Percentiles rank a stretch among this genome's conserved stretches.
Conservation (phyloP, 2,113 vertebrate species). For the Setophaga coronata region DNA sequence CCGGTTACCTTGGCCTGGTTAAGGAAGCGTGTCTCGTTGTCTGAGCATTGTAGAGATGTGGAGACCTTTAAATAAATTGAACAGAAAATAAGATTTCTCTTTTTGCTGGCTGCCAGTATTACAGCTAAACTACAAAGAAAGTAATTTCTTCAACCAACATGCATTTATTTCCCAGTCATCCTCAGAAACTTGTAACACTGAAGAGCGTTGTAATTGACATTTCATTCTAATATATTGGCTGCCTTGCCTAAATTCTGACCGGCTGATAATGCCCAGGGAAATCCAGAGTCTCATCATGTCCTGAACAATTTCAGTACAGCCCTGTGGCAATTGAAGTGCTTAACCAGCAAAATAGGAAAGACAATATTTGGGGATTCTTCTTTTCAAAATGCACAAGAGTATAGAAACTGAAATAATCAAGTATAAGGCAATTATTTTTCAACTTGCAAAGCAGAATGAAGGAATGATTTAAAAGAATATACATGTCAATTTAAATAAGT, state of each 20-base stretch:
- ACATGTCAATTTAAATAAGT: background rate
- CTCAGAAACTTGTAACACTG: slow-evolving; percentile 25
- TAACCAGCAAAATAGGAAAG: slow-evolving; percentile 3
- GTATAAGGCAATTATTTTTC: background rate
- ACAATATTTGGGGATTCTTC: background rate
- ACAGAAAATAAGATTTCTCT: slow-evolving; percentile 64
- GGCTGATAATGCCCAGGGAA: slow-evolving; percentile 17
- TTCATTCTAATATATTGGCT: slow-evolving; percentile 55
- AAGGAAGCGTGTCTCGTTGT: background rate
- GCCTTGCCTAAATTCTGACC: slow-evolving; percentile 39
- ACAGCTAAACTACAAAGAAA: slow-evolving; percentile 57
- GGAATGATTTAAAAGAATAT: background rate
- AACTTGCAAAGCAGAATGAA: background rate
- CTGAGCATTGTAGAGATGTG: slow-evolving; percentile 38
- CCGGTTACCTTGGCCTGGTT: background rate
- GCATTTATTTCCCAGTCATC: slow-evolving; percentile 47
- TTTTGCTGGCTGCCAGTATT: slow-evolving; percentile 29
- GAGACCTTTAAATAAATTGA: slow-evolving; percentile 57
- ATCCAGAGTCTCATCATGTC: slow-evolving; percentile 31
- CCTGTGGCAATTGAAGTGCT: background rate
- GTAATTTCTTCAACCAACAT: slow-evolving; percentile 62
- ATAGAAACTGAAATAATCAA: background rate
- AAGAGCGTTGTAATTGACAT: slow-evolving; percentile 50
- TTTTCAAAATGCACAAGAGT: background rate
- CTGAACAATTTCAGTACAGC: background rate